Base-by-base conservation (phyloP, 2,888 invertebrate genomes). In the Calliopum simillimum region DNA sequence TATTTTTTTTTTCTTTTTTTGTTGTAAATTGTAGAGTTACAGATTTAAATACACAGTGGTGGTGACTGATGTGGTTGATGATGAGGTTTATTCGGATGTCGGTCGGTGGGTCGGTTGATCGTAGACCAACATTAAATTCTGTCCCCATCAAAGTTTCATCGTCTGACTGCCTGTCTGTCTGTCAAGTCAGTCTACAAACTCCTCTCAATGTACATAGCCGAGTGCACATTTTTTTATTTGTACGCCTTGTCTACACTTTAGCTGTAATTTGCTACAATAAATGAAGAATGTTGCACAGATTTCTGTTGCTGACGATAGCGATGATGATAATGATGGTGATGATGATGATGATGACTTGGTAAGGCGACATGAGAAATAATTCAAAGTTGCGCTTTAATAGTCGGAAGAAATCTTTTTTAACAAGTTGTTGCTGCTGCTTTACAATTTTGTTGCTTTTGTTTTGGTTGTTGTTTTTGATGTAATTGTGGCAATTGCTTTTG, bases 301-400 rank as follows among this genome's bases (percentile, higher is more conserved):
- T 62, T 4, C 23, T 47, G 47, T 23, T 23, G 44, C 2, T 33
- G 33, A 33, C 8, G 33, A 33, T 8, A 8, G 1, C 33, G 33
- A 33, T 4, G 33, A 33, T 33, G 33, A 33, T 4, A 8, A 33
- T 2, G 33, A 33, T 33, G 33, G 8, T 33, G 33, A 33, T 4
- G 33, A 33, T 2, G 33, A 33, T 33, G 33, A 33, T 33, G 33
- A 33, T 33, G 13, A 23, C 11, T 25, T 49, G n/a, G 25, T 4
- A 44, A 59, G 55, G 53, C 58, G 58, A 55, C 65, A 53, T 66
- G 65, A 55, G 65, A 66, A 66, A 55, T 66, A 55, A 62, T 16
- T 51, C 41, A 61, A 62, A 51, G 25, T 19, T 49, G 11, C 58
- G 43, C 19, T 51, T 53, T 53, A 25, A 19, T 64, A 64, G 63